Evolutionary conservation across 1,140 invertebrate genomes (phyloP).

Genomic region (Papilio polyxenes): DNA sequence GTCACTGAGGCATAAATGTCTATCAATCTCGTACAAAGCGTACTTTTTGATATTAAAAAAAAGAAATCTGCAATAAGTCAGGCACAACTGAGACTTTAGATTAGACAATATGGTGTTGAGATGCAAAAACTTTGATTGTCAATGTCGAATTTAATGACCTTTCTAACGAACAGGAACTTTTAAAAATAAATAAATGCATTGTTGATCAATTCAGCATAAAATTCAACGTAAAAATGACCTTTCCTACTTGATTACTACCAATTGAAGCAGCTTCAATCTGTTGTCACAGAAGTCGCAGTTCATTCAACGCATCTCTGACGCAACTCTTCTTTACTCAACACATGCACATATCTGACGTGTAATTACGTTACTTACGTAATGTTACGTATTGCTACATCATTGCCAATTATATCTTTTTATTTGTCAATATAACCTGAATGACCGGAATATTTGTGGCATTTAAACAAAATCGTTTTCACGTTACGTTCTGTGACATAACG

Average conservation of each 20-base stretch:
- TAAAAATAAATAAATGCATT: no score
- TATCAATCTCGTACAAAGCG: not conserved
- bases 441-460: conserved; percentile 1
- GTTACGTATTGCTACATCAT: conserved; percentile 8
- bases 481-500: not conserved
- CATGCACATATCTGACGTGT: not conserved
- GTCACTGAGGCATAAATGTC: not conserved
- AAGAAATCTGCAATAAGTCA: no score
- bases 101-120: no score
- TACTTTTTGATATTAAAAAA: no score
- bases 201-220: not conserved
- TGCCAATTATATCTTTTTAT: conserved; percentile 17
- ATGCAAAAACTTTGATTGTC: no score
- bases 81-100: no score
- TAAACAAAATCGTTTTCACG: conserved; percentile 4
- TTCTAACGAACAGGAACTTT: no score
- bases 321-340: conserved; percentile 15
- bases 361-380: conserved; percentile 10
- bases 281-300: not conserved
- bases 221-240: not conserved
- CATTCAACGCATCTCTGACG: conserved; percentile 1
- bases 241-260: not conserved
- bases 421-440: not conserved
- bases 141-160: no score
- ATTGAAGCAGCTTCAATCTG: not conserved